phyloP scores from a whole-genome alignment of 1,140 invertebrate genomes.

The Eupristina koningsbergeri region DNA sequence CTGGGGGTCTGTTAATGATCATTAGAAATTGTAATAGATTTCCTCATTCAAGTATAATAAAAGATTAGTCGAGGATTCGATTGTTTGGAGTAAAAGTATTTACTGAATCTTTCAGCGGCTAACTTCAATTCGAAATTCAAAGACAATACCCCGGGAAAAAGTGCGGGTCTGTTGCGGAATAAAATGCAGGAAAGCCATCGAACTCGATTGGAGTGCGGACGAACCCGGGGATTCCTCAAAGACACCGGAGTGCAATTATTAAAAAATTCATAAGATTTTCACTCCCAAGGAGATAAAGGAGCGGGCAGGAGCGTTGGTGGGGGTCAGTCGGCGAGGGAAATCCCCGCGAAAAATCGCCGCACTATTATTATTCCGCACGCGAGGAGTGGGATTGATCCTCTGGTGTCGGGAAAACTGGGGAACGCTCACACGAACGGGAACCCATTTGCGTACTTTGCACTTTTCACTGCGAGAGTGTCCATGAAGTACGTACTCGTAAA shows the following conservation, averaged over 20 bases:
- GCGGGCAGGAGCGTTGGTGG: neutral
- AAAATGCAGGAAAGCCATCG: neutral
- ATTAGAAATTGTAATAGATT: too few relatives aligned
- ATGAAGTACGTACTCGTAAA: neutral
- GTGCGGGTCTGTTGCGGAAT: neutral
- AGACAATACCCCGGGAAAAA: too few relatives aligned
- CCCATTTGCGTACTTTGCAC: neutral
- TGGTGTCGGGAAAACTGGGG: too few relatives aligned
- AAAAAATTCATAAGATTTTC: neutral
- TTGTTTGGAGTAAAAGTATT: too few relatives aligned
- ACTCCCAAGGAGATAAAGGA: neutral
- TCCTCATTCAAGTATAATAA: too few relatives aligned
- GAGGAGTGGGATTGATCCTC: too few relatives aligned
- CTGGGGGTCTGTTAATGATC: too few relatives aligned
- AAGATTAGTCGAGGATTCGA: too few relatives aligned
- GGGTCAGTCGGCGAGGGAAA: neutral
- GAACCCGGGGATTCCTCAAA: neutral
- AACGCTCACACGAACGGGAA: too few relatives aligned
- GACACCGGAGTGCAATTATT: neutral
- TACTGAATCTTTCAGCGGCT: too few relatives aligned
- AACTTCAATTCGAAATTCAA: too few relatives aligned
- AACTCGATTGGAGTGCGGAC: neutral
- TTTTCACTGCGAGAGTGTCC: neutral
- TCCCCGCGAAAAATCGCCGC: neutral
- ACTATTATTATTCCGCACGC: too few relatives aligned